Evolutionary conservation across 2,113 vertebrate genomes (phyloP).

Genomic region (Plecturocebus donacophilus): DNA sequence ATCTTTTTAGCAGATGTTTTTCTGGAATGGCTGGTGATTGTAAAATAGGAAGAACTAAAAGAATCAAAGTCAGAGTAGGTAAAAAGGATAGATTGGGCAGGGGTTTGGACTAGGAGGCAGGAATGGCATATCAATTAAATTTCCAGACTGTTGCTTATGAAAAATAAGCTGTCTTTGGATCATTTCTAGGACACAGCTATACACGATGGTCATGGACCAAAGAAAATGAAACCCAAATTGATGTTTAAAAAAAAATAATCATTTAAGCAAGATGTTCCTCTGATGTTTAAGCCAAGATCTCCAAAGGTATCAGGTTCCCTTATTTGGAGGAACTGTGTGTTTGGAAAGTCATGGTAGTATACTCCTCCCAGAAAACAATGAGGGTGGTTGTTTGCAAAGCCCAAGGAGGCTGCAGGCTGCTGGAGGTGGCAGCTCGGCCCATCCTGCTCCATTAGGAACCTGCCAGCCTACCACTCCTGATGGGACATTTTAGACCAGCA

Average conservation of each 20-base stretch:
- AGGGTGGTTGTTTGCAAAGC: conserved; percentile 66
- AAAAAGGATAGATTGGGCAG: conserved; percentile 24
- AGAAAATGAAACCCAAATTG: conserved; percentile 52
- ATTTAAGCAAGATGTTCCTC: conserved; percentile 63
- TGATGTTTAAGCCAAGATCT: conserved; percentile 78
- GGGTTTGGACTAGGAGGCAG: background rate
- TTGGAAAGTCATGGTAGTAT: conserved; percentile 52
- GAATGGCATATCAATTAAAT: conserved; percentile 42
- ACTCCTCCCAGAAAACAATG: conserved; percentile 65
- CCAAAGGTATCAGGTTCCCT: conserved; percentile 61
- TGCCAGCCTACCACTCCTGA: background rate
- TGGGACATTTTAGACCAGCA: background rate
- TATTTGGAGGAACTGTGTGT: conserved; percentile 52
- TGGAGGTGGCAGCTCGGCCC: background rate
- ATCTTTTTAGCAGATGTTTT: conserved; percentile 81
- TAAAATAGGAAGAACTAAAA: conserved; percentile 70
- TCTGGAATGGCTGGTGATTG: conserved; percentile 62
- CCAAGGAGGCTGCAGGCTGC: conserved; percentile 54
- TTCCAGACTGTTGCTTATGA: conserved; percentile 60
- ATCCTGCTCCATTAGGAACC: background rate
- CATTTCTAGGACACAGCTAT: conserved; percentile 51
- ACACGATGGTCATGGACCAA: conserved; percentile 23
- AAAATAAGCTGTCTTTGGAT: background rate
- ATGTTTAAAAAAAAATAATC: conserved; percentile 28
- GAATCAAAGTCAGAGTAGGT: conserved; percentile 60